These are phyloP conservation scores for Campylomormyrus numenius DNA, from an alignment of 2,113 vertebrate genomes.

Conservation along the genomic window DNA sequence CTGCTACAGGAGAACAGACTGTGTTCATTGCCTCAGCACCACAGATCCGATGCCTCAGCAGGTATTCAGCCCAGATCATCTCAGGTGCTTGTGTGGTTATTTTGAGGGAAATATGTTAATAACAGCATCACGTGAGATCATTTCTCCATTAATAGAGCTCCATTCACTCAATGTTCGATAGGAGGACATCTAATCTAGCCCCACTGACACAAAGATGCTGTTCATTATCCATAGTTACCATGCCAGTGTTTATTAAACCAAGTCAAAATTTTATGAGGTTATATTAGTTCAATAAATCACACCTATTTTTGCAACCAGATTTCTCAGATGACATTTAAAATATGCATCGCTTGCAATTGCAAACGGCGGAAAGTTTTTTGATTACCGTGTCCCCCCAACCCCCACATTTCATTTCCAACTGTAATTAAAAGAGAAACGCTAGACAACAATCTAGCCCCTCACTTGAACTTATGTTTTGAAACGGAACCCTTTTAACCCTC, in stretches of 20 bases:
- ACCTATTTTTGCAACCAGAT: slow-evolving; percentile 45
- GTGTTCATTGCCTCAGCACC: not conserved
- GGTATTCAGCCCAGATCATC: not conserved
- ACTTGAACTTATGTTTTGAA: not conserved
- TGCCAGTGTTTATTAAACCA: slow-evolving; percentile 23
- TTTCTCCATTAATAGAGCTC: not conserved
- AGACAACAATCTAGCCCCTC: not conserved
- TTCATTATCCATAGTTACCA: slow-evolving; percentile 15
- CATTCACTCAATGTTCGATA: not conserved
- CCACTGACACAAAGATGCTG: not conserved
- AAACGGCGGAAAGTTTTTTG: slow-evolving; percentile 29
- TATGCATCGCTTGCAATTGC: slow-evolving; percentile 33
- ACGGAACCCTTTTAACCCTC: not conserved
- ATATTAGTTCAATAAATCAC: slow-evolving; percentile 43
- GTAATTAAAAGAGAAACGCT: not conserved
- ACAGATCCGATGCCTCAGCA: not conserved
- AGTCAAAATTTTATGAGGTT: slow-evolving; percentile 23
- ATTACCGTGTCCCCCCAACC: not conserved
- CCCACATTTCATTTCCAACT: not conserved
- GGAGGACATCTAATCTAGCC: not conserved
- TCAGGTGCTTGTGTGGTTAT: not conserved
- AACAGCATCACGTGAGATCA: not conserved
- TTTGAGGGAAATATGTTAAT: slow-evolving; percentile 8
- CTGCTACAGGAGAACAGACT: not conserved
- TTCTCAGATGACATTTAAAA: slow-evolving; percentile 34